Conservation (phyloP, 2,888 invertebrate species). For the Morinoia aosen region DNA sequence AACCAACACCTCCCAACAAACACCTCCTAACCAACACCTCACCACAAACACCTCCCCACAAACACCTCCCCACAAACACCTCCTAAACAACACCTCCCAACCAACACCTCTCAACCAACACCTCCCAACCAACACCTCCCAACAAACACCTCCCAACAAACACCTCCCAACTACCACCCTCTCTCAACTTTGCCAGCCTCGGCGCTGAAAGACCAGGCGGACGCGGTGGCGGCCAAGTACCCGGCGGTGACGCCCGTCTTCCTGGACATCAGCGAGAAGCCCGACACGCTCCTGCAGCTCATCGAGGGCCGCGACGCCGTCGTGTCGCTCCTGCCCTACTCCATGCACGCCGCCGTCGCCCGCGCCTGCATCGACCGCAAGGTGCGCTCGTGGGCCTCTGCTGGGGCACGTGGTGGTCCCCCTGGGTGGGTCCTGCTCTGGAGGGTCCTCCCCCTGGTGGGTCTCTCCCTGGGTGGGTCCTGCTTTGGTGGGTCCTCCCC, state of each 20-base stretch:
- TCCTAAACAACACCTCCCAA: background rate
- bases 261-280: constrained; percentile 83
- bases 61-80: too few relatives aligned
- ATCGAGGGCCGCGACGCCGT: constrained; percentile 83
- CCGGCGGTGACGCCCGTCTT: constrained; percentile 81
- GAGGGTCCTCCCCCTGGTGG: constrained; percentile 77
- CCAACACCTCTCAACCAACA: too few relatives aligned
- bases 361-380: constrained; percentile 87
- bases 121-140: too few relatives aligned
- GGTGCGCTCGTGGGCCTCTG: constrained; percentile 71
- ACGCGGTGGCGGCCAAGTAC: constrained; percentile 83
- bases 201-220: constrained; percentile 89
- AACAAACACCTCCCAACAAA: too few relatives aligned
- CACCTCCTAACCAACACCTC: too few relatives aligned
- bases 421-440: constrained; percentile 85
- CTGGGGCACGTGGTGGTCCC: constrained; percentile 88
- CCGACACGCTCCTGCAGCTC: constrained; percentile 80
- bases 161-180: too few relatives aligned
- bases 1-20: too few relatives aligned
- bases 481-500: too few relatives aligned
- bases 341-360: constrained; percentile 87
- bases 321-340: constrained; percentile 91
- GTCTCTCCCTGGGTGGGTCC: constrained; percentile 87
- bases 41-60: background rate
- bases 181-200: constrained; percentile 75